Percentiles rank a stretch among this genome's conserved stretches.
phyloP scores from a whole-genome alignment of 2,113 vertebrate species.

The Hystrix brachyura region DNA sequence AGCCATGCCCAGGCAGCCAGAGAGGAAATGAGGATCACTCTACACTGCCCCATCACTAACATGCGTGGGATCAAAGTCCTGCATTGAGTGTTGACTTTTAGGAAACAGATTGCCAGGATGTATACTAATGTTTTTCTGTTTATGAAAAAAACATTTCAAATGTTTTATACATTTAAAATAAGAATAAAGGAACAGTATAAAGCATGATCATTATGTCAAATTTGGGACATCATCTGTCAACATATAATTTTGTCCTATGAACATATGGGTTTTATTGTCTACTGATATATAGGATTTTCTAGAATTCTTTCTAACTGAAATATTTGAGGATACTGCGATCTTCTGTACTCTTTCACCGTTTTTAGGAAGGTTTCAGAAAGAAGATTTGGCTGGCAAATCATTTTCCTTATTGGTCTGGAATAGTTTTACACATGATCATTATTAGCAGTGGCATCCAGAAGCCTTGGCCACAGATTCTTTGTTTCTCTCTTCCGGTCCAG shows the following conservation, averaged over 20 bases:
- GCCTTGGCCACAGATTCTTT: neutral
- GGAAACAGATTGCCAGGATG: neutral
- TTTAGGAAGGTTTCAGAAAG: slow-evolving; percentile 23
- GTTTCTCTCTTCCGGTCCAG: neutral
- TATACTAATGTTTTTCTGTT: slow-evolving; percentile 34
- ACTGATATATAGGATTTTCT: neutral
- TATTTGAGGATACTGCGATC: neutral
- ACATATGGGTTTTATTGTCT: neutral
- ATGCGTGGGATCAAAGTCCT: neutral
- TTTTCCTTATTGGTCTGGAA: neutral
- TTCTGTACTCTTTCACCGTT: neutral
- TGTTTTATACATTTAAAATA: neutral
- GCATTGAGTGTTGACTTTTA: neutral
- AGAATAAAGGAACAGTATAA: neutral
- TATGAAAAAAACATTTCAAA: neutral
- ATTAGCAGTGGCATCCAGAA: neutral
- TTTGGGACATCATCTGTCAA: neutral
- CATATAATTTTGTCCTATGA: neutral
- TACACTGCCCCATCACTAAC: neutral
- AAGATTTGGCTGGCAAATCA: neutral
- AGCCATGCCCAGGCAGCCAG: neutral
- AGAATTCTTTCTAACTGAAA: slow-evolving; percentile 10
- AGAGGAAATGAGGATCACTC: neutral
- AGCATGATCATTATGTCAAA: slow-evolving; percentile 18
- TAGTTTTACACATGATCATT: neutral